A percentile compares a stretch with the other conserved stretches of the same genome.
Evolutionary conservation across 2,888 invertebrate genomes (phyloP).

Genomic region (Lasiommata megera): DNA sequence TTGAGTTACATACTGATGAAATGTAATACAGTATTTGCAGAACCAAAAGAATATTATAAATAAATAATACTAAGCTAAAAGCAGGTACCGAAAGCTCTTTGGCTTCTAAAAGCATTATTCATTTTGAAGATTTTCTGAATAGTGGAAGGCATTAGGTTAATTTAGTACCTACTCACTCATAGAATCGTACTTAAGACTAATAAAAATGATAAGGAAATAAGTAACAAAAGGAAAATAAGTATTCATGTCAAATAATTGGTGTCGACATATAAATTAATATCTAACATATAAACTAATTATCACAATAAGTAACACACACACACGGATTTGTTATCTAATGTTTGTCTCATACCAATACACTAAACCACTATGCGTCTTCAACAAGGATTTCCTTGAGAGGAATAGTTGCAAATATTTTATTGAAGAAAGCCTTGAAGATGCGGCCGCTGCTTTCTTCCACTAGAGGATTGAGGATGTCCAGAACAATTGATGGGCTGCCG

Average conservation of each 20-base stretch:
- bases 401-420: conserved; percentile 81
- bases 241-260: too few relatives aligned
- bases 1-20: too few relatives aligned
- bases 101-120: background rate
- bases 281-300: conserved; percentile 1
- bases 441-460: conserved; percentile 84
- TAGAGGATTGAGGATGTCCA: conserved; percentile 86
- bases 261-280: too few relatives aligned
- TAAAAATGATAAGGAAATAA: too few relatives aligned
- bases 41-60: background rate
- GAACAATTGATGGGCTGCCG: conserved; percentile 83
- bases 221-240: too few relatives aligned
- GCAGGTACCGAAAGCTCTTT: conserved; percentile 8
- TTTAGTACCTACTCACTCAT: background rate
- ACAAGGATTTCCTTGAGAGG: conserved; percentile 82
- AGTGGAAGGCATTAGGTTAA: background rate
- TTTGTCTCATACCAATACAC: background rate
- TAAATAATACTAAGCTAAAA: background rate
- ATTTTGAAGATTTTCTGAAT: background rate
- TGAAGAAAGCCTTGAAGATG: conserved; percentile 80
- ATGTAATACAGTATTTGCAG: too few relatives aligned
- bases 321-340: background rate
- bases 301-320: background rate
- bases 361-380: conserved; percentile 40
- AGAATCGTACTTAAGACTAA: too few relatives aligned